Conservation (phyloP, 2,797 vertebrate species). For the Anguilla marmorata region DNA sequence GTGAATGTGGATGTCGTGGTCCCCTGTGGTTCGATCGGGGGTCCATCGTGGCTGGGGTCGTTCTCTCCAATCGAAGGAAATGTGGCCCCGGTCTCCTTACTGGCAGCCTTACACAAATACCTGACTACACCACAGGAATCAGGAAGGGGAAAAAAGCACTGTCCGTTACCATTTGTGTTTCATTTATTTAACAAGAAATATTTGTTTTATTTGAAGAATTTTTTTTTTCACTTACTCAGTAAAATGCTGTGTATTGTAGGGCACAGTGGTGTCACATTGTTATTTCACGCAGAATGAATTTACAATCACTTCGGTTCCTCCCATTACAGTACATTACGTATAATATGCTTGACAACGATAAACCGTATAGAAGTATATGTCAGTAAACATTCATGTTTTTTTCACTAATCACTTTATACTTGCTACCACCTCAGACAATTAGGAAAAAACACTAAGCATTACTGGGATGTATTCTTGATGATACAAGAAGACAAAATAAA, state of each 20-base stretch:
- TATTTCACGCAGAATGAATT: slow-evolving; percentile 16
- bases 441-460: neutral
- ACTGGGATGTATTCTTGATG: neutral
- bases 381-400: slow-evolving; percentile 8
- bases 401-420: slow-evolving; percentile 20
- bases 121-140: slow-evolving; percentile 16
- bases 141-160: slow-evolving; percentile 3
- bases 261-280: neutral
- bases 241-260: neutral
- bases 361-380: slow-evolving; percentile 7
- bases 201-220: slow-evolving; percentile 22
- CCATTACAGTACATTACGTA: slow-evolving; percentile 5
- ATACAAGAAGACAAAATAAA: slow-evolving; percentile 15
- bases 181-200: slow-evolving; percentile 22
- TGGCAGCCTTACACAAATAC: slow-evolving; percentile 29
- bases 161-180: slow-evolving; percentile 12
- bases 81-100: slow-evolving; percentile 34
- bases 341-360: slow-evolving; percentile 14
- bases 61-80: slow-evolving; percentile 36
- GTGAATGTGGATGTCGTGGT: neutral
- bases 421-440: slow-evolving; percentile 1
- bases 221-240: slow-evolving; percentile 13
- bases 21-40: neutral
- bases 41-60: neutral
- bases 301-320: slow-evolving; percentile 16